Conservation (phyloP, 2,888 invertebrate species). For the Erebia palarica region DNA sequence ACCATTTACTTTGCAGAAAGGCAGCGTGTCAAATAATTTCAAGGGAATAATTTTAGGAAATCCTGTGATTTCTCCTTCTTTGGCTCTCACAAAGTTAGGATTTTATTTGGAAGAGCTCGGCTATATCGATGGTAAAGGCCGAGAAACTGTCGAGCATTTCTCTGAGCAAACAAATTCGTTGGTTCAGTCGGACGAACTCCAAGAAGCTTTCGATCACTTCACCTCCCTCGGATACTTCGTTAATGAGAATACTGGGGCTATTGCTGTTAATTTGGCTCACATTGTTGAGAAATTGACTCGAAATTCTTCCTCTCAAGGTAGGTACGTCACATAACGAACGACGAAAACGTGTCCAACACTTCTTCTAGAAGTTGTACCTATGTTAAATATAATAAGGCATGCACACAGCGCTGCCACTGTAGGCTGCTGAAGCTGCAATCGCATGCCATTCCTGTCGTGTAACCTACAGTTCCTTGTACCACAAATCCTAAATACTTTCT, state of each 20-base stretch:
- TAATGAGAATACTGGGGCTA: conserved; percentile 80
- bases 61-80: conserved; percentile 90
- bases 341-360: neutral
- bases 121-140: conserved; percentile 86
- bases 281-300: conserved; percentile 63
- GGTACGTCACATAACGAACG: neutral
- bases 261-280: conserved; percentile 86
- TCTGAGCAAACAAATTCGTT: conserved; percentile 76
- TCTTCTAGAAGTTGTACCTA: no score
- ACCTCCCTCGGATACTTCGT: conserved; percentile 82
- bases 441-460: no score
- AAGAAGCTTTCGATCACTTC: conserved; percentile 84
- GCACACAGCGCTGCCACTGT: neutral
- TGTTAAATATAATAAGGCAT: no score
- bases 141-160: conserved; percentile 77
- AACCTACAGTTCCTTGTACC: no score
- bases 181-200: conserved; percentile 77
- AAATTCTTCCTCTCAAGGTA: conserved; percentile 36
- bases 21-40: conserved; percentile 84
- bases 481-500: no score
- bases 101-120: conserved; percentile 79
- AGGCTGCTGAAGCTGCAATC: neutral
- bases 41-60: conserved; percentile 91
- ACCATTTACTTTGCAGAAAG: conserved; percentile 50
- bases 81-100: conserved; percentile 64